phyloP scores from a whole-genome alignment of 2,888 invertebrate genomes.

The Aelia acuminata region DNA sequence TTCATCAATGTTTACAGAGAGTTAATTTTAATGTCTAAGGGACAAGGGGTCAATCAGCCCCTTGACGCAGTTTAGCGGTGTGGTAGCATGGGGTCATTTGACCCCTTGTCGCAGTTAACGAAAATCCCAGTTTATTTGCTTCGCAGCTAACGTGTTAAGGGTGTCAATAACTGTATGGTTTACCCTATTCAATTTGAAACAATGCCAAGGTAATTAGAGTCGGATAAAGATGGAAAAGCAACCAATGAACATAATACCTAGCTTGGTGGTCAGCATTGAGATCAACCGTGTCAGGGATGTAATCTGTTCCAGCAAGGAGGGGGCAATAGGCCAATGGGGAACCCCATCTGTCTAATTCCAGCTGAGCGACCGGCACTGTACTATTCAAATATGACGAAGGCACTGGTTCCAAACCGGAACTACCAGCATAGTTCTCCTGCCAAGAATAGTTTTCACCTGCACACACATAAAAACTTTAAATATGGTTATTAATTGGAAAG shows the following conservation, averaged over 20 bases:
- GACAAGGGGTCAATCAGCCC: no score
- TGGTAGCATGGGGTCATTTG: no score
- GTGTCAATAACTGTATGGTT: no score
- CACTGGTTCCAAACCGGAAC: constrained; percentile 73
- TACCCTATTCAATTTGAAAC: no score
- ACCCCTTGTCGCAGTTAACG: no score
- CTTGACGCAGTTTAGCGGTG: no score
- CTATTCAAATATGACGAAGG: constrained; percentile 65
- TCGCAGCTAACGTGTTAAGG: no score
- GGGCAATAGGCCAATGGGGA: constrained; percentile 77
- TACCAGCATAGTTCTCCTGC: constrained; percentile 79
- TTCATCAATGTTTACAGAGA: no score
- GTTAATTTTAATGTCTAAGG: no score
- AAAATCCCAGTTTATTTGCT: no score
- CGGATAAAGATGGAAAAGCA: no score
- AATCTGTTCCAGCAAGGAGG: constrained; percentile 83
- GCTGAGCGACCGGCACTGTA: constrained; percentile 70
- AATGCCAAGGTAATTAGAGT: no score
- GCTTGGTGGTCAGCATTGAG: constrained; percentile 88
- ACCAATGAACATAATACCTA: constrained; percentile 69
- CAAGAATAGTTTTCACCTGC: constrained; percentile 75
- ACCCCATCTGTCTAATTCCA: constrained; percentile 74
- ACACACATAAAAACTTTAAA: background rate
- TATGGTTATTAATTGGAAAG: background rate
- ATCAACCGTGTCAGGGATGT: constrained; percentile 94